phyloP scores from a whole-genome alignment of 2,888 invertebrate species.

The Zelleria hepariella region DNA sequence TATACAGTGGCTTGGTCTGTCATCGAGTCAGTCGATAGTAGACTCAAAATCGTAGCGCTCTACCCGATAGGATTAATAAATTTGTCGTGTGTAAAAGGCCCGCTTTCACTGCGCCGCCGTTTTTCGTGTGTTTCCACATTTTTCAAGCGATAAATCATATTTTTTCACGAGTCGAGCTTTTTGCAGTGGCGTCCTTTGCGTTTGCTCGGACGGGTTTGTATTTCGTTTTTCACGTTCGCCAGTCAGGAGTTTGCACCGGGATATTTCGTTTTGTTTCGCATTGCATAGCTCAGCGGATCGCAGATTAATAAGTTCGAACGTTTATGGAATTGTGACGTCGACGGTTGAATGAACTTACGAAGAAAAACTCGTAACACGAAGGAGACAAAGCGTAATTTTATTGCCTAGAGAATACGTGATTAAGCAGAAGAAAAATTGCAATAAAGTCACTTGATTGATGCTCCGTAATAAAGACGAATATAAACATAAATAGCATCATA shows the following conservation, averaged over 20 bases:
- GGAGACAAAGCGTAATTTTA: not conserved
- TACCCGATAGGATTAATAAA: constrained; percentile 65
- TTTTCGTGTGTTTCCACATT: constrained; percentile 71
- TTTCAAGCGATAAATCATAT: constrained; percentile 72
- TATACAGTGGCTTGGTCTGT: no score
- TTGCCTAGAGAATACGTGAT: not conserved
- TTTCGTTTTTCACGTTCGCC: constrained; percentile 17
- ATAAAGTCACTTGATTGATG: not conserved
- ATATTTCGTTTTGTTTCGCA: constrained; percentile 54
- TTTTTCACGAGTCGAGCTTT: constrained; percentile 70
- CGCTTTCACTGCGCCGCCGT: constrained; percentile 62
- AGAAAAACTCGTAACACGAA: not conserved
- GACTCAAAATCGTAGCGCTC: constrained; percentile 4
- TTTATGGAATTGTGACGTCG: constrained; percentile 17
- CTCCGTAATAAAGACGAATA: not conserved
- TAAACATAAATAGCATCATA: constrained; percentile 1
- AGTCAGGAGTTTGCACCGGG: constrained; percentile 21
- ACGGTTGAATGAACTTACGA: constrained; percentile 5
- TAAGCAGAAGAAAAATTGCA: not conserved
- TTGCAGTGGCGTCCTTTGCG: constrained; percentile 42
- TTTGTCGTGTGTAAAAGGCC: constrained; percentile 61
- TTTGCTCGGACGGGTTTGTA: constrained; percentile 62
- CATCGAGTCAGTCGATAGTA: not conserved
- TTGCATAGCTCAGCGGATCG: constrained; percentile 29
- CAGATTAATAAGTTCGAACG: constrained; percentile 49